Evolutionary conservation across 2,888 invertebrate species (phyloP), one percentile per base, ranked within the genome.

Genomic region (Oconnorella tubifera): DNA sequence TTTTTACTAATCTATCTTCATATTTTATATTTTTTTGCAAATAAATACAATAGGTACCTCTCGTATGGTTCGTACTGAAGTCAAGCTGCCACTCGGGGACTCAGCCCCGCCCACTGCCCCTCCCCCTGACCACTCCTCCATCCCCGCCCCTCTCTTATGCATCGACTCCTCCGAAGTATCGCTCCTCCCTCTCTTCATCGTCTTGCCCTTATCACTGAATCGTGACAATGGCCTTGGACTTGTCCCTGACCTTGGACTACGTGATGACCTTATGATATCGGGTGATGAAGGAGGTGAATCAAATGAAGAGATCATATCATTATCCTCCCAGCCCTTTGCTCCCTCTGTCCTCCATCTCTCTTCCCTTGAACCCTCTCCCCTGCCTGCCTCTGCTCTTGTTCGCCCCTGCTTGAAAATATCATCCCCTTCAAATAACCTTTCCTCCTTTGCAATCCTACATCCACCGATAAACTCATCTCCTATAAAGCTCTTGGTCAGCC

Each of bases 261-360:
- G 10, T 6, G 14, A 25, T 4, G 53, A 10, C 53, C 14, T 4
- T 19, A 51, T 51, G 10, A 51, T 25, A 10, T 51, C 53, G 25
- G 53, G 53, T 6, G 53, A 51, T 4, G 53, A 40, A 40, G 40
- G 40, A 19, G 40, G 40, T 19, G 40, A 51, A 23, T 51, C 53
- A 51, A 25, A 51, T 23, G 53, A 51, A 6, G 53, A 19, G 23
- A 27, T 6, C 6, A 51, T 23, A 51, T 40, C 40, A 40, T 40
- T 19, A 40, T n/a, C n/a, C n/a, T n/a, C n/a, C n/a, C n/a, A n/a
- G n/a, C n/a, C n/a, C n/a, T n/a, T n/a, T n/a, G n/a, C n/a, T n/a
- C n/a, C n/a, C n/a, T n/a, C n/a, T n/a, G n/a, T n/a, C n/a, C n/a
- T n/a, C n/a, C n/a, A n/a, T n/a, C n/a, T n/a, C n/a, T n/a, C n/a